Evolutionary conservation across 2,797 vertebrate genomes (phyloP).

Genomic region (Eremophila alpestris): DNA sequence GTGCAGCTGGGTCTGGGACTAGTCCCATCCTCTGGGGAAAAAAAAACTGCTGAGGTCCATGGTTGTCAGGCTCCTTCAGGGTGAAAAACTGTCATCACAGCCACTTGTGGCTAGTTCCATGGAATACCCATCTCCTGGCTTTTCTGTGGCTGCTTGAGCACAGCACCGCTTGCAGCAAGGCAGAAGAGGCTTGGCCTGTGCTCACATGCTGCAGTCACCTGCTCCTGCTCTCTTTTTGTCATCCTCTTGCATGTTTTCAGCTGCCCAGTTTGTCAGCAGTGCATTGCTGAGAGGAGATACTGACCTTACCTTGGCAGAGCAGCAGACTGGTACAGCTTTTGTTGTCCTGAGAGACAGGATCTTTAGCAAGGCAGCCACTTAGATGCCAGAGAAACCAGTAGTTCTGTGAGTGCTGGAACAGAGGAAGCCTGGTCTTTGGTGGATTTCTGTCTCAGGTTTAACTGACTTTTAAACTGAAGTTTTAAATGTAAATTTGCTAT

Average conservation of each 20-base stretch:
- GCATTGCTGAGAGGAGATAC: not conserved
- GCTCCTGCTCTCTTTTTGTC: not conserved
- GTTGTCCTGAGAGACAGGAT: not conserved
- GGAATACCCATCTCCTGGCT: not conserved
- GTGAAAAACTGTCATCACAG: not conserved
- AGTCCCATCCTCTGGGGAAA: not conserved
- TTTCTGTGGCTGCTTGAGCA: not conserved
- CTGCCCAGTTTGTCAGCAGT: not conserved
- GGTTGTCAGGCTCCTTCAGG: not conserved
- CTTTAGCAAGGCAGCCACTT: not conserved
- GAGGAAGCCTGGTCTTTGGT: not conserved
- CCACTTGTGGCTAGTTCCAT: not conserved
- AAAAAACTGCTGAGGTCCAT: not conserved
- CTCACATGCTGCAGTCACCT: not conserved
- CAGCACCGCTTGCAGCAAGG: not conserved
- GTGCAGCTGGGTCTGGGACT: not conserved
- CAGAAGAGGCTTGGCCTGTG: not conserved
- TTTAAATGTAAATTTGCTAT: not conserved
- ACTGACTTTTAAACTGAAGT: not conserved
- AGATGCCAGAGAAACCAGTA: not conserved
- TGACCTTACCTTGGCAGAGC: not conserved
- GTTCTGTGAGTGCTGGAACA: not conserved
- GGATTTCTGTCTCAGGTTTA: not conserved
- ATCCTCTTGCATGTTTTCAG: not conserved
- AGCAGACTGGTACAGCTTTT: not conserved